Conservation (phyloP, 30 jellyfish, hydroid and myxozoan species). For the Hydractinia symbiolongicarpus region DNA sequence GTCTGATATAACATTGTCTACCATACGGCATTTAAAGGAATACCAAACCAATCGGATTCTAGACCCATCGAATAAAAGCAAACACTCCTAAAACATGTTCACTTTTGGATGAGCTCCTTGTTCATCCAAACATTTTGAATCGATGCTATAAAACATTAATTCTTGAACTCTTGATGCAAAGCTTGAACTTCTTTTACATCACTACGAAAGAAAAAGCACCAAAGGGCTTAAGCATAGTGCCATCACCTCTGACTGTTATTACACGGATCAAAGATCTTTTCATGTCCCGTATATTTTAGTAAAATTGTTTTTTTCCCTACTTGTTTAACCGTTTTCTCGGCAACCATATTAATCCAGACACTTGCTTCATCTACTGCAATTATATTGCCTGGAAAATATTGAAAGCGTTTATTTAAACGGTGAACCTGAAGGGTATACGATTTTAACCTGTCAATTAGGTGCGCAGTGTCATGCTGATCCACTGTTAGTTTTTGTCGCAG, state of each 20-base stretch:
- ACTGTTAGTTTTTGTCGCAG: too few species aligned
- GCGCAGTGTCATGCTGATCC: neutral
- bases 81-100: neutral
- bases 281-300: neutral
- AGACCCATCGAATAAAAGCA: too few species aligned
- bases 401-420: conserved; percentile 8
- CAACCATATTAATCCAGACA: neutral
- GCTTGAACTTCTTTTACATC: neutral
- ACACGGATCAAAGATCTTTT: neutral
- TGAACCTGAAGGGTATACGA: neutral
- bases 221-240: neutral
- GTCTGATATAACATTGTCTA: neutral
- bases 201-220: neutral
- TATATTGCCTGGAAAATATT: conserved; percentile 3
- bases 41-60: too few species aligned
- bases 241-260: neutral
- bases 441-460: neutral
- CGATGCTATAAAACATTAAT: neutral
- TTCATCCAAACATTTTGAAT: neutral
- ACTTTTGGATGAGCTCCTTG: neutral
- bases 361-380: neutral
- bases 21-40: neutral
- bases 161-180: neutral
- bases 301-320: neutral
- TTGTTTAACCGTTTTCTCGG: conserved; percentile 1